These are phyloP conservation scores for Uria lomvia DNA, from an alignment of 2,113 vertebrate genomes.

Conservation along the genomic window DNA sequence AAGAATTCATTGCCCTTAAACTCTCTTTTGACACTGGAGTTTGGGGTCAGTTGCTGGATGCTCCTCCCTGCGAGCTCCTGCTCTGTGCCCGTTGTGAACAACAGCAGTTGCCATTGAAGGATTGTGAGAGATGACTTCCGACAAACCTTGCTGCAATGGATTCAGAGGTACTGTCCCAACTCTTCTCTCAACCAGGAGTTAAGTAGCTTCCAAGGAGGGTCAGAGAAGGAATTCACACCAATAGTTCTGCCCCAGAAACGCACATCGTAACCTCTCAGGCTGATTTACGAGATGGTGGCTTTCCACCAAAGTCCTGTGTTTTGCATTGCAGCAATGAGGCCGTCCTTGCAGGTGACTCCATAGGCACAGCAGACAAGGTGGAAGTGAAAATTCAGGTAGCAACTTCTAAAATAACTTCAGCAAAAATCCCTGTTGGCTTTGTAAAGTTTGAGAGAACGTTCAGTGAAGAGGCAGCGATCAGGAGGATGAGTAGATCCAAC, in stretches of 20 bases:
- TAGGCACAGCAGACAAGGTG: too few relatives aligned
- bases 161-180: neutral
- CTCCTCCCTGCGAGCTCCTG: neutral
- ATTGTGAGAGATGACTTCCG: neutral
- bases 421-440: neutral
- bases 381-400: neutral
- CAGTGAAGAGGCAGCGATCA: neutral
- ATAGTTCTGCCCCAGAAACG: neutral
- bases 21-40: neutral
- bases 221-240: neutral
- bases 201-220: neutral
- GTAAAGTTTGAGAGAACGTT: neutral
- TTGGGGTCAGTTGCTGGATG: neutral
- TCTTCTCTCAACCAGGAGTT: neutral
- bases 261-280: neutral
- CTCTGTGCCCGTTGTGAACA: neutral
- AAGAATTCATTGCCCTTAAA: neutral
- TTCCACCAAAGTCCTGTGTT: neutral
- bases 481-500: neutral
- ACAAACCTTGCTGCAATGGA: neutral
- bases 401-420: neutral
- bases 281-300: neutral
- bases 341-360: neutral
- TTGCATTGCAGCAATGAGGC: neutral
- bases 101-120: neutral